A percentile compares a stretch with the other conserved stretches of the same genome.
These are phyloP conservation scores for Melanchra persicariae DNA, from an alignment of 2,888 invertebrate genomes.

Conservation along the genomic window DNA sequence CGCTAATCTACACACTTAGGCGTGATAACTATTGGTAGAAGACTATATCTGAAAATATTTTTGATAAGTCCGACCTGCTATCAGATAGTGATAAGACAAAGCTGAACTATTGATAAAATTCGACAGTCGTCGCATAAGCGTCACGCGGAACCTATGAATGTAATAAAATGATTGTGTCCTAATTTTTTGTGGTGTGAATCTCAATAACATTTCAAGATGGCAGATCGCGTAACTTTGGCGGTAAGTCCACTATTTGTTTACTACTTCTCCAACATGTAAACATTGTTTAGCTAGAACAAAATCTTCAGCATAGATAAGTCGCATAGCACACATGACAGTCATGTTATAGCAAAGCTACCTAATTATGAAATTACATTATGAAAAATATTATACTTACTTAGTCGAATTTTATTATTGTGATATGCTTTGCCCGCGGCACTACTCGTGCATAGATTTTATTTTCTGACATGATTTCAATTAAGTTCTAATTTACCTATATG, in stretches of 20 bases:
- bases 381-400: too few species aligned
- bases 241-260: constrained; percentile 74
- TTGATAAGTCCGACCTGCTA: constrained; percentile 76
- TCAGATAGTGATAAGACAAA: constrained; percentile 81
- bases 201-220: constrained; percentile 79
- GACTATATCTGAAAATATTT: constrained; percentile 77
- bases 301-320: neutral
- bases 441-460: neutral
- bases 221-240: constrained; percentile 79
- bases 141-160: constrained; percentile 71
- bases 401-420: neutral
- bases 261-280: neutral
- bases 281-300: neutral
- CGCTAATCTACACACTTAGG: constrained; percentile 60
- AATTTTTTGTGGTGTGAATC: constrained; percentile 78
- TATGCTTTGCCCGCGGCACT: neutral
- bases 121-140: constrained; percentile 75
- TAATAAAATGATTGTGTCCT: constrained; percentile 68
- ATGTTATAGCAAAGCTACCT: neutral
- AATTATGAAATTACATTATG: too few species aligned
- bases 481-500: neutral
- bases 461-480: neutral
- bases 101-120: constrained; percentile 80
- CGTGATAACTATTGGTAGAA: constrained; percentile 60
- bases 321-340: neutral